These are phyloP conservation scores for Malurus alboscapulatus DNA, from an alignment of 2,113 vertebrate species.

Conservation along the genomic window DNA sequence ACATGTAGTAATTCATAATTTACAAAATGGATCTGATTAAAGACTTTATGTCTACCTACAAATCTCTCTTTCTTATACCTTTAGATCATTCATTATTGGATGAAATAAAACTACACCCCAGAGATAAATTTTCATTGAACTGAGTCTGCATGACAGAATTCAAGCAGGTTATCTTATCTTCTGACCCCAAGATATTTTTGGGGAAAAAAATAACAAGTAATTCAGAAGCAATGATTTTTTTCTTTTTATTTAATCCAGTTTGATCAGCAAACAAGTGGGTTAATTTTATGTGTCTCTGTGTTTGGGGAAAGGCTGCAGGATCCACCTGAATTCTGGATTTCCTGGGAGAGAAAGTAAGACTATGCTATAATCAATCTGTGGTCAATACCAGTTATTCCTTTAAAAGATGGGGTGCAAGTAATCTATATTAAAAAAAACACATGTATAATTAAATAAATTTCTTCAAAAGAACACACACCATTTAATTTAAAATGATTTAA, in stretches of 20 bases:
- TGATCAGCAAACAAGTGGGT: neutral
- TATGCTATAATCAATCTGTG: neutral
- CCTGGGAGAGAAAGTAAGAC: neutral
- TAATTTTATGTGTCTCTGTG: neutral
- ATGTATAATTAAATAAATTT: neutral
- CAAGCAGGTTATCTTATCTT: neutral
- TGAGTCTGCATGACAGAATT: neutral
- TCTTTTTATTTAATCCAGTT: neutral
- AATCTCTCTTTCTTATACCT: neutral
- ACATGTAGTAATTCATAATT: neutral
- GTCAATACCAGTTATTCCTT: neutral
- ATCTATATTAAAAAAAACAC: neutral
- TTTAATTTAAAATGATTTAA: neutral
- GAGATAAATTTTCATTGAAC: neutral
- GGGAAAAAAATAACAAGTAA: neutral
- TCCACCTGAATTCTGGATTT: neutral
- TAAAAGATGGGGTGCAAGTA: neutral
- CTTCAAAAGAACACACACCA: neutral
- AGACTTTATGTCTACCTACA: neutral
- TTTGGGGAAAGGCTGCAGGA: neutral
- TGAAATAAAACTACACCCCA: neutral
- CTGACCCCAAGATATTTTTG: neutral
- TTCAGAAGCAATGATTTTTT: neutral
- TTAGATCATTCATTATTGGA: fast-evolving
- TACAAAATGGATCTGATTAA: neutral